Evolutionary conservation across 2,113 vertebrate species (phyloP).

Genomic region (Sclerurus mexicanus): DNA sequence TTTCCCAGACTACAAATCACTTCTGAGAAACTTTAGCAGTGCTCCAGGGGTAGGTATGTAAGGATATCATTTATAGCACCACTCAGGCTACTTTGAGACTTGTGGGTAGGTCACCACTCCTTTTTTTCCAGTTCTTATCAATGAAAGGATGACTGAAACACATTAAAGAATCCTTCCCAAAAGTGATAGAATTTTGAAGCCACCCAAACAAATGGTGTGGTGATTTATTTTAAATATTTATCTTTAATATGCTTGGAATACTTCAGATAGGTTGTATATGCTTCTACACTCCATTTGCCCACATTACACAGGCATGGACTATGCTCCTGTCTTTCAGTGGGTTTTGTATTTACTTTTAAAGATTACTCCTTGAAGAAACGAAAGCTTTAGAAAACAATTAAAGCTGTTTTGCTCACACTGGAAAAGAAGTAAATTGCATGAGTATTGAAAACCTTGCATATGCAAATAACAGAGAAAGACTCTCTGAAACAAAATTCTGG

Average conservation of each 20-base stretch:
- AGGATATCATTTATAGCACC: background rate
- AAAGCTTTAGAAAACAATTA: background rate
- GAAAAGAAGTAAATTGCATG: background rate
- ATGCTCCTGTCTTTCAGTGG: background rate
- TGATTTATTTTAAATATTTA: background rate
- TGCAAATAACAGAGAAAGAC: background rate
- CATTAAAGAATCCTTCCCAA: background rate
- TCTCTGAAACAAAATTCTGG: background rate
- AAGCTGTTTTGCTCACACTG: background rate
- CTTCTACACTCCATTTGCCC: background rate
- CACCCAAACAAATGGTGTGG: accelerated
- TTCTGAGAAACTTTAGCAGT: background rate
- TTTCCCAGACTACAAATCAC: background rate
- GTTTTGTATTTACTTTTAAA: background rate
- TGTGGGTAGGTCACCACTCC: background rate
- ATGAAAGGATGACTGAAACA: background rate
- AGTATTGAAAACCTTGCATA: background rate
- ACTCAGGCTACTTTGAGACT: background rate
- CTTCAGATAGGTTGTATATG: background rate
- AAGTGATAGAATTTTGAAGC: background rate
- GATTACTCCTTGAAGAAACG: background rate
- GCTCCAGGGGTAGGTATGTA: background rate
- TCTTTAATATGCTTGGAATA: background rate
- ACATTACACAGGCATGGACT: background rate
- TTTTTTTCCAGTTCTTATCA: background rate